Evolutionary conservation across 2,888 invertebrate genomes (phyloP).

Genomic region (Spatulosminthurus flaviceps): DNA sequence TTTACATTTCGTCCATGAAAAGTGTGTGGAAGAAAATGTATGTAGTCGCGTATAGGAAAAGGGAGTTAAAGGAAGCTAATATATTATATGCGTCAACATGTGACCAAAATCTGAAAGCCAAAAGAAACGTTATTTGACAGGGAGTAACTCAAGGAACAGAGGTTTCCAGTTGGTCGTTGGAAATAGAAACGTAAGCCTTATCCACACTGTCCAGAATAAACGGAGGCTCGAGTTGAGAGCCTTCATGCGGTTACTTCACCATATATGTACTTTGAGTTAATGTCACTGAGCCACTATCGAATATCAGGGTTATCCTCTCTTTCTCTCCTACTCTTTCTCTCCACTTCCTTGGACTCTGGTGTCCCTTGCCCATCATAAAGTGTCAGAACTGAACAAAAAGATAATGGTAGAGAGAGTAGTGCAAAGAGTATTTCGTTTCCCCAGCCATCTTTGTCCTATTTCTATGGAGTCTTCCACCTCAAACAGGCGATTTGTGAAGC

Average conservation of each 20-base stretch:
- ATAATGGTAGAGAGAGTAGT: not conserved
- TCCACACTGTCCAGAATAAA: constrained; percentile 8
- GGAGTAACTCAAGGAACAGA: not conserved
- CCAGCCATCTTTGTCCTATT: constrained; percentile 20
- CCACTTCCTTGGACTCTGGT: constrained; percentile 4
- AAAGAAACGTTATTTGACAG: constrained; percentile 3
- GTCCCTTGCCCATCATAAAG: constrained; percentile 38
- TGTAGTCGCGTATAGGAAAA: too few species aligned
- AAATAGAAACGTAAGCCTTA: constrained; percentile 35
- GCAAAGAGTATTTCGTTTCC: constrained; percentile 38
- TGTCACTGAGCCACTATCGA: not conserved
- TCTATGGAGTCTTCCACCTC: constrained; percentile 14
- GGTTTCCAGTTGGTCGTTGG: not conserved
- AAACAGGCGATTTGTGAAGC: constrained; percentile 25
- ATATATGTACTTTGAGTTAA: not conserved
- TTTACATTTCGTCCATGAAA: not conserved
- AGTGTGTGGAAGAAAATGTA: too few species aligned
- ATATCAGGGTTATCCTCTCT: constrained; percentile 10
- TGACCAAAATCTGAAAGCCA: not conserved
- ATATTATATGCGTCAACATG: too few species aligned
- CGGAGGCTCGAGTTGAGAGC: not conserved
- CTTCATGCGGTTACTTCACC: too few species aligned
- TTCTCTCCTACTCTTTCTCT: too few species aligned
- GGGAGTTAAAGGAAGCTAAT: too few species aligned
- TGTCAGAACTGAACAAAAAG: constrained; percentile 27